These are phyloP conservation scores for Callipepla squamata DNA, from an alignment of 2,113 vertebrate species.

Conservation along the genomic window DNA sequence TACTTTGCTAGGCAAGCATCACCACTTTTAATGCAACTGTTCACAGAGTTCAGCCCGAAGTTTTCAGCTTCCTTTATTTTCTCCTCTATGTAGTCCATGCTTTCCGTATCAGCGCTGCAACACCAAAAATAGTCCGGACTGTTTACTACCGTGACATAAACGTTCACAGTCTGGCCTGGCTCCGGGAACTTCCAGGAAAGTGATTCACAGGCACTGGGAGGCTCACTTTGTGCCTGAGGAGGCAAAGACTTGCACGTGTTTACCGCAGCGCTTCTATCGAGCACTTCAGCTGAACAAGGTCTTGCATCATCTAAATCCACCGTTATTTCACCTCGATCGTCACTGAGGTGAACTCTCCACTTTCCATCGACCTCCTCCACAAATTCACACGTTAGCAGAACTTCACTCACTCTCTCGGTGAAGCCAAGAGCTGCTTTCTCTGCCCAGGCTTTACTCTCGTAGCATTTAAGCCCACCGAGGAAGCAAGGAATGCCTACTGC, in stretches of 20 bases:
- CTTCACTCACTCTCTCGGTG: conserved; percentile 71
- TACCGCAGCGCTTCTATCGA: not conserved
- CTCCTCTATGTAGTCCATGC: conserved; percentile 76
- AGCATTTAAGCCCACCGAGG: conserved; percentile 64
- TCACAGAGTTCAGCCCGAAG: not conserved
- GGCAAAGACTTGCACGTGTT: not conserved
- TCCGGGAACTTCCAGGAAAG: conserved; percentile 75
- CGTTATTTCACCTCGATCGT: conserved; percentile 71
- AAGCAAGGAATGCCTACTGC: conserved; percentile 83
- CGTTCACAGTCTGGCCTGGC: conserved; percentile 75
- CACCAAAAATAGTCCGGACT: conserved; percentile 90
- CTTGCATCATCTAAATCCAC: conserved; percentile 59
- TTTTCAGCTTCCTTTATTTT: conserved; percentile 74
- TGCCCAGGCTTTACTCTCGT: conserved; percentile 3
- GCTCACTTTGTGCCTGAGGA: not conserved
- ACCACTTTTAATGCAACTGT: conserved; percentile 63
- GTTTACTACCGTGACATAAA: conserved; percentile 76
- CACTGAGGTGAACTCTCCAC: conserved; percentile 88
- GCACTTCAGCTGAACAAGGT: not conserved
- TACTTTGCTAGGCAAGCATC: conserved; percentile 83
- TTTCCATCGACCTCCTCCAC: conserved; percentile 74
- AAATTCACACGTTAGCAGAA: conserved; percentile 83
- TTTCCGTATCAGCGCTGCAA: conserved; percentile 73
- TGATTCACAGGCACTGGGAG: not conserved
- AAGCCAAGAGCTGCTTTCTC: conserved; percentile 74